Percentiles rank a stretch among this genome's conserved stretches.
phyloP scores from a whole-genome alignment of 2,888 invertebrate species.

The Tinea pellionella region DNA sequence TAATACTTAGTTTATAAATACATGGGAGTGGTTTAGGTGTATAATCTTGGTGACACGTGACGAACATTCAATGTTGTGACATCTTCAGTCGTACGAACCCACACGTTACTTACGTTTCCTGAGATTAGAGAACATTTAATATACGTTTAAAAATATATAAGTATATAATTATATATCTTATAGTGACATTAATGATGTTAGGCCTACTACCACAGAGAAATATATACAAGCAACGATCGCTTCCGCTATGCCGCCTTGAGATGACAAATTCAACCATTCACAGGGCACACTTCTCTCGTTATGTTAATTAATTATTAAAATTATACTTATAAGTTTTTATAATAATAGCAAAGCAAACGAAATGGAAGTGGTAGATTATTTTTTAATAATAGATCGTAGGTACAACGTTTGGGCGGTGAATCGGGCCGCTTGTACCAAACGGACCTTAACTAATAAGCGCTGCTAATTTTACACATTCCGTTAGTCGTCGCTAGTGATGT shows the following conservation, averaged over 20 bases:
- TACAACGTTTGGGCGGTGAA: constrained; percentile 5
- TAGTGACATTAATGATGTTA: too few relatives aligned
- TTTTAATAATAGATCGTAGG: neutral
- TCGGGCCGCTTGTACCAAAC: constrained; percentile 21
- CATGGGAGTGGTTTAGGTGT: neutral
- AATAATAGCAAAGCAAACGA: too few relatives aligned
- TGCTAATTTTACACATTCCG: constrained; percentile 21
- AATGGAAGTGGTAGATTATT: too few relatives aligned
- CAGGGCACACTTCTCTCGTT: too few relatives aligned
- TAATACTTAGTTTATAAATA: neutral
- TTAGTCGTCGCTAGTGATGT: constrained; percentile 1
- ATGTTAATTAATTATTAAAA: too few relatives aligned
- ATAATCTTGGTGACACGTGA: neutral
- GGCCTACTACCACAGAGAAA: too few relatives aligned
- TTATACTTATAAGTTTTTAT: too few relatives aligned
- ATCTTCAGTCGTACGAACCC: neutral
- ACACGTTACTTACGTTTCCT: neutral
- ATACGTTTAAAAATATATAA: too few relatives aligned
- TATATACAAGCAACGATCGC: too few relatives aligned
- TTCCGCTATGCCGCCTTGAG: too few relatives aligned
- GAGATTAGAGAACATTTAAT: neutral
- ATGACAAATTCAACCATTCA: too few relatives aligned
- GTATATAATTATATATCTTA: too few relatives aligned
- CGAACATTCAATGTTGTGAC: constrained; percentile 1
- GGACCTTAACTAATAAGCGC: constrained; percentile 25